A percentile compares a stretch with the other conserved stretches of the same genome.
Evolutionary conservation across 2,113 vertebrate genomes (phyloP).

Genomic region (Podilymbus podiceps): DNA sequence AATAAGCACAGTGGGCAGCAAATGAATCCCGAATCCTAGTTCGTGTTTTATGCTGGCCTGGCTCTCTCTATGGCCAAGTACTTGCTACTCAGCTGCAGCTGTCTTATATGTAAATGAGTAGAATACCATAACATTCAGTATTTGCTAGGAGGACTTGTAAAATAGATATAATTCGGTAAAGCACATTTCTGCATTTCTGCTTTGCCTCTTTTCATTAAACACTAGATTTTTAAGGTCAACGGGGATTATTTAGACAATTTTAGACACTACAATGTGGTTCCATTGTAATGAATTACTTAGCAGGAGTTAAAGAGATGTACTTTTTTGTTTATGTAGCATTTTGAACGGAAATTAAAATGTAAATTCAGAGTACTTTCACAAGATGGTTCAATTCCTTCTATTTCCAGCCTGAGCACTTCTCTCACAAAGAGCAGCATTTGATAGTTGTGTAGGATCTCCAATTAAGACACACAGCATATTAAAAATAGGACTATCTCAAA

Average conservation of each 20-base stretch:
- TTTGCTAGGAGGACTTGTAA: neutral
- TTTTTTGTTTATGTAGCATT: neutral
- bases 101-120: neutral
- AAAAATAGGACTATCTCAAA: slow-evolving; percentile 61
- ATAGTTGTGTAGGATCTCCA: neutral
- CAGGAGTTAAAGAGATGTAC: neutral
- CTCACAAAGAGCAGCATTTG: neutral
- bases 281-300: neutral
- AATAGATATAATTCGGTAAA: neutral
- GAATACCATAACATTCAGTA: neutral
- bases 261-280: neutral
- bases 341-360: neutral
- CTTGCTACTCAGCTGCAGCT: neutral
- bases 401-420: neutral
- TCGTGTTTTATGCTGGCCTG: neutral
- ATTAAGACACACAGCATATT: neutral
- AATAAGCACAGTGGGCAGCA: neutral
- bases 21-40: neutral
- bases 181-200: neutral
- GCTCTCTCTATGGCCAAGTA: neutral
- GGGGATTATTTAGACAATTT: neutral
- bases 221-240: neutral
- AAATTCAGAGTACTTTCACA: neutral
- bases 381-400: neutral
- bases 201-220: neutral